Conservation (phyloP, 2,113 vertebrate species). For the Sitta europaea region DNA sequence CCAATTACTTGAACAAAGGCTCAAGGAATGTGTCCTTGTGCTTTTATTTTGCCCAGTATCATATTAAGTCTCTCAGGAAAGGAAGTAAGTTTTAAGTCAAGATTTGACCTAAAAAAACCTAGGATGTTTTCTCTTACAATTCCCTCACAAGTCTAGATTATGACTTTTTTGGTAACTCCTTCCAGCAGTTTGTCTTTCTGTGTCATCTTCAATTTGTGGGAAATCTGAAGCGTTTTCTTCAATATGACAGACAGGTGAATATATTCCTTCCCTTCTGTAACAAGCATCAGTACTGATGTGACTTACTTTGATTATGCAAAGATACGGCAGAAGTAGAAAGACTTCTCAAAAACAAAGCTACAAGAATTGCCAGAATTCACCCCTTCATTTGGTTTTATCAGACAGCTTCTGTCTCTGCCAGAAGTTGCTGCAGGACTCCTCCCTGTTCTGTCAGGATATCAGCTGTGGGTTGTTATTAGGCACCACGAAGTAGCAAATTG, state of each 20-base stretch:
- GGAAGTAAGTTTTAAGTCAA: background rate
- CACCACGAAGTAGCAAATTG: background rate
- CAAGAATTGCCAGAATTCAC: background rate
- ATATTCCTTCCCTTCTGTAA: background rate
- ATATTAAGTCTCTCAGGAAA: background rate
- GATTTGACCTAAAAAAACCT: background rate
- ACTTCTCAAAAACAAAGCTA: background rate
- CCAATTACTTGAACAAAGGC: background rate
- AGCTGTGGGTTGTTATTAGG: background rate
- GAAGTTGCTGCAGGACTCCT: background rate
- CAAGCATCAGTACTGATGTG: background rate
- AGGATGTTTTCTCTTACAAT: background rate
- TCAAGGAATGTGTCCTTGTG: background rate
- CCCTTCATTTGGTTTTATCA: background rate
- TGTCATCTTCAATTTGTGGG: background rate
- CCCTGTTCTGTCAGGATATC: background rate
- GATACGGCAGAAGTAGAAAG: background rate
- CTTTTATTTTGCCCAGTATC: background rate
- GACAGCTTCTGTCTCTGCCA: background rate
- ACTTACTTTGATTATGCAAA: background rate
- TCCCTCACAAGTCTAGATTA: background rate
- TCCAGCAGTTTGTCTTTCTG: background rate
- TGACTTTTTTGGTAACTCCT: background rate
- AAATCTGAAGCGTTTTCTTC: background rate
- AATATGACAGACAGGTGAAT: background rate